Percentiles rank a stretch among this genome's conserved stretches.
phyloP scores from a whole-genome alignment of 2,797 vertebrate species.

The Oceanodroma leucorhoa region DNA sequence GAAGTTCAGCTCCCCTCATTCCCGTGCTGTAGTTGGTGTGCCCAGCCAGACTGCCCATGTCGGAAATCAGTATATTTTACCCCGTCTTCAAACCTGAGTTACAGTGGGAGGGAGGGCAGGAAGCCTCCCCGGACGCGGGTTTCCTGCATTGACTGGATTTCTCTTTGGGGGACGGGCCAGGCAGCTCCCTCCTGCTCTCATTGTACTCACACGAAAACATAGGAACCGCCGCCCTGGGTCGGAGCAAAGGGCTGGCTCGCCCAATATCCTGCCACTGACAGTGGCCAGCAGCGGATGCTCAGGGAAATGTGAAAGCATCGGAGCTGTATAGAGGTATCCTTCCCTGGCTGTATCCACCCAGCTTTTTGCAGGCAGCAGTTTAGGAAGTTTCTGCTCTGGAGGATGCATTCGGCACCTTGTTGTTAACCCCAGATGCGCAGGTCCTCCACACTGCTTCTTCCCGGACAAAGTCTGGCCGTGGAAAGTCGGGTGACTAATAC shows the following conservation, averaged over 20 bases:
- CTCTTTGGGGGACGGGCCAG: background rate
- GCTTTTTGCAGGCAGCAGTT: background rate
- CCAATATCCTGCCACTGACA: background rate
- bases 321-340: background rate
- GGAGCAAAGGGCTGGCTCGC: background rate
- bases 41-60: accelerated
- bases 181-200: background rate
- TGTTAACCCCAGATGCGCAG: accelerated
- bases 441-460: background rate
- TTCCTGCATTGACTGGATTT: background rate
- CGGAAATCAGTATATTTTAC: background rate
- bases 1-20: background rate
- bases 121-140: accelerated
- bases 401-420: background rate
- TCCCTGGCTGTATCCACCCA: background rate
- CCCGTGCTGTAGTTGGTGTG: background rate
- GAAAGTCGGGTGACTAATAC: background rate
- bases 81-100: background rate
- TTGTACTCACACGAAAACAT: background rate
- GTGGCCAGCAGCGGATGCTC: accelerated
- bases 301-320: background rate
- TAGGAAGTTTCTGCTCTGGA: background rate
- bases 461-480: accelerated
- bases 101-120: background rate
- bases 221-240: accelerated